Conservation (phyloP, 2,113 vertebrate genomes). For the Geococcyx californianus region DNA sequence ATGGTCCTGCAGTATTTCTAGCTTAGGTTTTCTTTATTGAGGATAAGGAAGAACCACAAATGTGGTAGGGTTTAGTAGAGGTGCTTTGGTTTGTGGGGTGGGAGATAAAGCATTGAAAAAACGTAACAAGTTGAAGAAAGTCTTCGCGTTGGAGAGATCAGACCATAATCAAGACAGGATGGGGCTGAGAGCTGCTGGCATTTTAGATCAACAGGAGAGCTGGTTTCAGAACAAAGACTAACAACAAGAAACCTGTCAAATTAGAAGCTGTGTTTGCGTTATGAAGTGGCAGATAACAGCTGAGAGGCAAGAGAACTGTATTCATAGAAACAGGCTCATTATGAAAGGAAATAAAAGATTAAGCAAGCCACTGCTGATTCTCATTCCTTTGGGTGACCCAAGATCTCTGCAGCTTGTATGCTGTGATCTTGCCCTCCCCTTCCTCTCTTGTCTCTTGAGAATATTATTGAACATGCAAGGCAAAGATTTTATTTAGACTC, state of each 20-base stretch:
- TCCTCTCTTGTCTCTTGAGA: not conserved
- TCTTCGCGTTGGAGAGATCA: not conserved
- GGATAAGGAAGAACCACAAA: not conserved
- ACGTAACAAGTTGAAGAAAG: not conserved
- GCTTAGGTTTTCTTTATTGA: not conserved
- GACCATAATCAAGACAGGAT: not conserved
- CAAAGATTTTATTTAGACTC: conserved; percentile 27
- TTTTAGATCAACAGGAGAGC: conserved; percentile 22
- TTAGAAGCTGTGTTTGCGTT: conserved; percentile 58
- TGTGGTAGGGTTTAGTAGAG: not conserved
- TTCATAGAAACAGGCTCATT: conserved; percentile 60
- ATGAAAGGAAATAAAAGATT: conserved; percentile 69
- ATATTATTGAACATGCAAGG: not conserved
- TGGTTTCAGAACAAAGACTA: conserved; percentile 55
- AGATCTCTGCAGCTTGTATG: not conserved
- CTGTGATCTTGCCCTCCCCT: not conserved
- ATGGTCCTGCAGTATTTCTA: not conserved
- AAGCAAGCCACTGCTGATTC: conserved; percentile 61
- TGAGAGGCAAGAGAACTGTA: conserved; percentile 47
- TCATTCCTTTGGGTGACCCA: conserved; percentile 40
- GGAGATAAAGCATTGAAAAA: not conserved
- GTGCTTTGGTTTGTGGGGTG: not conserved
- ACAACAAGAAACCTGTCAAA: conserved; percentile 22
- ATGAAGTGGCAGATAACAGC: conserved; percentile 61
- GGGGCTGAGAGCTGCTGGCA: conserved; percentile 20